These are phyloP conservation scores for Perizoma affinitatum DNA, from an alignment of 2,888 invertebrate species.

Conservation along the genomic window DNA sequence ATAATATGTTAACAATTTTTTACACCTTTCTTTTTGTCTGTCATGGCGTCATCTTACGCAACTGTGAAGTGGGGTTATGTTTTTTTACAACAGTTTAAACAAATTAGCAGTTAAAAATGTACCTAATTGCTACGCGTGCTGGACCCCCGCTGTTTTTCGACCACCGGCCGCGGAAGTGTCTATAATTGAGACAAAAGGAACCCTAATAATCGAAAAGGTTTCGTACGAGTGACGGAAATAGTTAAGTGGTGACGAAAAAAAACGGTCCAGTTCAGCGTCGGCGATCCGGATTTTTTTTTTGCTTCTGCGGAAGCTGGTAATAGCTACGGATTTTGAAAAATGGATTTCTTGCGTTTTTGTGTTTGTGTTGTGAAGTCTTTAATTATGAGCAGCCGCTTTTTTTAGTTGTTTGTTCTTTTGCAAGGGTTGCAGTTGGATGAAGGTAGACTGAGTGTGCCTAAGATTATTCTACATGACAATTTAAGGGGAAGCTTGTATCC, in stretches of 20 bases:
- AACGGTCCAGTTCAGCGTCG: constrained; percentile 28
- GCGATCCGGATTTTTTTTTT: constrained; percentile 30
- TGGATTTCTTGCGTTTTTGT: constrained; percentile 12
- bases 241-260: constrained; percentile 33
- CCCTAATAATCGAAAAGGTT: constrained; percentile 16
- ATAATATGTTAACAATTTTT: too few species aligned
- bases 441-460: too few species aligned
- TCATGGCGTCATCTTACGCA: background rate
- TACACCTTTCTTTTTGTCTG: background rate
- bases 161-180: constrained; percentile 24
- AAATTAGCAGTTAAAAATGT: constrained; percentile 15
- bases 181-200: constrained; percentile 20
- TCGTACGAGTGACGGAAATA: constrained; percentile 37
- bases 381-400: constrained; percentile 9
- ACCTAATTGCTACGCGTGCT: constrained; percentile 24
- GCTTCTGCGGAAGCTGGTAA: constrained; percentile 34
- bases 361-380: constrained; percentile 16
- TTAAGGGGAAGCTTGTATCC: too few species aligned
- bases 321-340: constrained; percentile 20
- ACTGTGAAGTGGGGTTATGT: too few species aligned
- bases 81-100: constrained; percentile 15
- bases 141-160: constrained; percentile 16
- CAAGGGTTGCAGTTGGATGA: too few species aligned
- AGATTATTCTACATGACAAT: too few species aligned
- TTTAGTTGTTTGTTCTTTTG: too few species aligned